These are phyloP conservation scores for Sycophaga agraensis DNA, from an alignment of 1,140 invertebrate genomes.

Conservation along the genomic window DNA sequence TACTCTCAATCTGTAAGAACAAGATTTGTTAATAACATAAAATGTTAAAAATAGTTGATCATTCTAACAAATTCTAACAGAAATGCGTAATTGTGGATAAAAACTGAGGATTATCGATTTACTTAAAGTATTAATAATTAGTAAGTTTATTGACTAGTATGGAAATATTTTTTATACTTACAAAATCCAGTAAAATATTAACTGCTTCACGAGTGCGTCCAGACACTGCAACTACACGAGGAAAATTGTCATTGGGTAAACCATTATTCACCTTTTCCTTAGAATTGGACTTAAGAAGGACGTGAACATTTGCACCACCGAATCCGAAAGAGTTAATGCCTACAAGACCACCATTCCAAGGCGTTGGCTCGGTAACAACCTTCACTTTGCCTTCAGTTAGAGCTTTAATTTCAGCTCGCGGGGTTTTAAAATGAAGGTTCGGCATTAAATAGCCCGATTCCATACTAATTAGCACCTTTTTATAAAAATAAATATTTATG, in stretches of 20 bases:
- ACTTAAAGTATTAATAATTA: too few relatives aligned
- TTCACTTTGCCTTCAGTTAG: slow-evolving; percentile 64
- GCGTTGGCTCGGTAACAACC: slow-evolving; percentile 66
- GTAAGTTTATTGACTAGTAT: too few relatives aligned
- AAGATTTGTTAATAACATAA: too few relatives aligned
- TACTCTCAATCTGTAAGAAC: slow-evolving; percentile 47
- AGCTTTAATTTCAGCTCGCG: slow-evolving; percentile 69
- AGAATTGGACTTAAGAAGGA: slow-evolving; percentile 62
- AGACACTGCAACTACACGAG: slow-evolving; percentile 65
- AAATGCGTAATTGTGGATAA: too few relatives aligned
- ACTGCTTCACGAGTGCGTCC: slow-evolving; percentile 75
- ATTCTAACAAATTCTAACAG: too few relatives aligned
- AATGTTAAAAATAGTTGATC: too few relatives aligned
- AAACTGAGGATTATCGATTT: too few relatives aligned
- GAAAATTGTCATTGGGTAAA: slow-evolving; percentile 58
- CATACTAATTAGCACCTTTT: slow-evolving; percentile 67
- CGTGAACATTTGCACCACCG: slow-evolving; percentile 68
- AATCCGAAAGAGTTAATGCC: slow-evolving; percentile 68
- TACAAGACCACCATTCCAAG: slow-evolving; percentile 63
- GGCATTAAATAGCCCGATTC: slow-evolving; percentile 69
- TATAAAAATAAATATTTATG: slow-evolving; percentile 13
- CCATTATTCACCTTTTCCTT: slow-evolving; percentile 60
- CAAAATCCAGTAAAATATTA: slow-evolving; percentile 65
- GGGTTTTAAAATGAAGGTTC: slow-evolving; percentile 71
- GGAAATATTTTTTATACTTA: too few relatives aligned